A percentile compares a stretch with the other conserved stretches of the same genome.
Conservation (phyloP, 2,888 invertebrate species). For the Drosophila prolongata region DNA sequence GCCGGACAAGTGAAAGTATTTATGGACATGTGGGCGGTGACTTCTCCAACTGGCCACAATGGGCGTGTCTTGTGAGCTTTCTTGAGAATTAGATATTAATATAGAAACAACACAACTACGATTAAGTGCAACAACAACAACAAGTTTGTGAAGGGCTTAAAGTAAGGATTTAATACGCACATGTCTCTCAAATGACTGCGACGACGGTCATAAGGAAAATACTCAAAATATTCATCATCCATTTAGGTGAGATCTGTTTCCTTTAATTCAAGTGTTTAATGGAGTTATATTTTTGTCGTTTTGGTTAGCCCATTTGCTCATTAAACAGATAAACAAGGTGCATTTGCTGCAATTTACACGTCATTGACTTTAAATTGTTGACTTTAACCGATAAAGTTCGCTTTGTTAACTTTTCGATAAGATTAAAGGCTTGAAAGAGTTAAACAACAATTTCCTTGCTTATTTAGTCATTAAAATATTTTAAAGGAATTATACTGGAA, state of each 20-base stretch:
- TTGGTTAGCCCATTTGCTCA: conserved; percentile 60
- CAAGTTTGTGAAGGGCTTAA: conserved; percentile 18
- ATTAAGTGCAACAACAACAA: conserved; percentile 31
- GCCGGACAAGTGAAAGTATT: conserved; percentile 36
- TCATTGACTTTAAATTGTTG: conserved; percentile 44
- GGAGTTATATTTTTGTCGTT: conserved; percentile 19
- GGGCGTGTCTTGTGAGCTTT: conserved; percentile 24
- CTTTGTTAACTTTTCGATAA: conserved; percentile 47
- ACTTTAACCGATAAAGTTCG: conserved; percentile 32
- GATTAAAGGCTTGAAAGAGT: conserved; percentile 26
- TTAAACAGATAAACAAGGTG: conserved; percentile 15
- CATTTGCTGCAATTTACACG: conserved; percentile 43
- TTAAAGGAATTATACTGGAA: no score
- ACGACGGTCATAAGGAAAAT: conserved; percentile 79
- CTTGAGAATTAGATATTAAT: conserved; percentile 28
- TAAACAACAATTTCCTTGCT: neutral
- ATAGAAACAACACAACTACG: conserved; percentile 16
- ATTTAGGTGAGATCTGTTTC: conserved; percentile 58
- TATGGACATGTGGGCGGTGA: conserved; percentile 32
- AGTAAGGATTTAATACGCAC: conserved; percentile 72
- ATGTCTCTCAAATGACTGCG: conserved; percentile 82
- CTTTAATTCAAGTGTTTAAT: neutral
- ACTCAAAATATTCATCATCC: conserved; percentile 83
- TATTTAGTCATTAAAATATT: no score
- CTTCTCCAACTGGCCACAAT: conserved; percentile 3